Evolutionary conservation across 2,797 vertebrate species (phyloP), one percentile per base, ranked within the genome.

Genomic region (Peromyscus melanophrys): DNA sequence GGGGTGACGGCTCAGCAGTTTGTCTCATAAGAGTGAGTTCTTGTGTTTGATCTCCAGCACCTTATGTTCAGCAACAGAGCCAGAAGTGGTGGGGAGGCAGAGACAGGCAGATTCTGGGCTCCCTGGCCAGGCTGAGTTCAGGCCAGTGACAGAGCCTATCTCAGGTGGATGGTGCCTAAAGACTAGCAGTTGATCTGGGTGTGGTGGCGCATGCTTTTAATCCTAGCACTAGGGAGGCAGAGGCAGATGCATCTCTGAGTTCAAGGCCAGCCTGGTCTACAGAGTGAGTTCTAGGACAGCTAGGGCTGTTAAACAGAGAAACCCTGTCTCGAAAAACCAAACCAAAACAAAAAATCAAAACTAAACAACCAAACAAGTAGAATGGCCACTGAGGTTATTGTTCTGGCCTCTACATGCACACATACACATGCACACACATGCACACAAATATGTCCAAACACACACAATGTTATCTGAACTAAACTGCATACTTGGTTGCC

Each of bases 401-500:
- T 8, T 71, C 23, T 55, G 34, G 25, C 34, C n/a, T 73, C 9
- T 73, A 19, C n/a, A 37, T 71, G 49, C 8, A n/a, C 46, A 14
- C 19, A 49, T 11, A 85, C 34, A 49, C 29, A 49, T 11, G 67
- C 34, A 49, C 43, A 46, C 25, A 31, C 27, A 19, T 23, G 40
- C 3, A 37, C 16, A 52, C 34, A 57, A 16, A 71, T 23, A 17
- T 34, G 10, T 67, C 10, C 34, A 67, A 34, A 55, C 23, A 71
- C 34, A 67, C 12, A 87, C 21, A 76, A 3, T 0, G 6, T 76
- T 34, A 34, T 40, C 76, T 19, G 57, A 92, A 12, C 63, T 19
- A 14, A 17, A 43, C 16, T 5, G 27, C 0, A 0, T 8, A 4
- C 34, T 40, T 17, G 3, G 12, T 76, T 76, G 52, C 71, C 7